Evolutionary conservation across 2,888 invertebrate species (phyloP).

Genomic region (Drosophila prostipennis): DNA sequence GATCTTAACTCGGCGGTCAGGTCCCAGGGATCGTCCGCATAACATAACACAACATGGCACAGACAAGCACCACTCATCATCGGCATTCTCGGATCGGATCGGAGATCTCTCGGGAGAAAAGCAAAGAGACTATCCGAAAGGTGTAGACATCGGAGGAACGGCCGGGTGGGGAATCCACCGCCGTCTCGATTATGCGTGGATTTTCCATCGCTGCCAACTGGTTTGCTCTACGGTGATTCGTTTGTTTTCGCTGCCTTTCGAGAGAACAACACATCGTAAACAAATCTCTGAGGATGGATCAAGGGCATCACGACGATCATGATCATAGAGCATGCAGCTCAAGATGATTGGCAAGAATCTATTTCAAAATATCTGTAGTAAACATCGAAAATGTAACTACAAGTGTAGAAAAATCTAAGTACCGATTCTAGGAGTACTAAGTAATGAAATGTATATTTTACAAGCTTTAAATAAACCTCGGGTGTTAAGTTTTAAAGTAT

Average conservation of each 20-base stretch:
- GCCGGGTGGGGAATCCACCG: slow-evolving; percentile 9
- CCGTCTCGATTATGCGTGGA: slow-evolving; percentile 33
- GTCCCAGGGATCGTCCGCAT: slow-evolving; percentile 8
- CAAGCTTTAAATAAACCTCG: no score
- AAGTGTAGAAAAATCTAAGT: background rate
- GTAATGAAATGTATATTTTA: no score
- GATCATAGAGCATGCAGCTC: background rate
- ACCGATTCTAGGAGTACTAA: no score
- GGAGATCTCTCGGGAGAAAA: background rate
- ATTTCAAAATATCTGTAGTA: background rate
- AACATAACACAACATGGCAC: slow-evolving; percentile 17
- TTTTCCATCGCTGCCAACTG: slow-evolving; percentile 31
- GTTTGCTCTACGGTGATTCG: slow-evolving; percentile 29
- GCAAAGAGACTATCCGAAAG: background rate
- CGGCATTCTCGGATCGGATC: background rate
- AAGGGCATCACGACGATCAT: slow-evolving; percentile 6
- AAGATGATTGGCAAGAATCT: slow-evolving; percentile 6
- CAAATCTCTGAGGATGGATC: slow-evolving; percentile 13
- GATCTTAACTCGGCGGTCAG: background rate
- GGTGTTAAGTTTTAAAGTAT: no score
- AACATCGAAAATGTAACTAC: background rate
- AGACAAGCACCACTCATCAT: slow-evolving; percentile 20
- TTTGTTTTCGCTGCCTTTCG: slow-evolving; percentile 18
- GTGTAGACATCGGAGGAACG: background rate
- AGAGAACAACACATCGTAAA: slow-evolving; percentile 4